A percentile compares a stretch with the other conserved stretches of the same genome.
phyloP scores from a whole-genome alignment of 2,888 invertebrate species.

The Philereme transversata region DNA sequence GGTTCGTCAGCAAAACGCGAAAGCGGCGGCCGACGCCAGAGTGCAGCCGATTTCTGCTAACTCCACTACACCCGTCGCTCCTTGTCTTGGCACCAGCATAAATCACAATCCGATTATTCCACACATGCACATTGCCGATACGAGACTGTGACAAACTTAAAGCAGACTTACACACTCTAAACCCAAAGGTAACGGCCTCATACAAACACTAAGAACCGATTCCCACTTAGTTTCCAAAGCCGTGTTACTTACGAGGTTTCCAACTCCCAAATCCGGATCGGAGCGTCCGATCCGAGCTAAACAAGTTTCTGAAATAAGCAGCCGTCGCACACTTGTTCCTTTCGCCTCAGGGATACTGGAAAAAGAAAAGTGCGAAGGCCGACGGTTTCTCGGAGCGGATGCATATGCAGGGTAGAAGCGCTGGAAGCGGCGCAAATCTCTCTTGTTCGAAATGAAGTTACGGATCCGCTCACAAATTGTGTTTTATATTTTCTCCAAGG shows the following conservation, averaged over 20 bases:
- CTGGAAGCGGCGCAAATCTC: slow-evolving; percentile 60
- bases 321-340: slow-evolving; percentile 68
- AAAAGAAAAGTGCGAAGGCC: slow-evolving; percentile 63
- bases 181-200: slow-evolving; percentile 25
- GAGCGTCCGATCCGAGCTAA: slow-evolving; percentile 69
- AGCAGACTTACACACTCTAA: slow-evolving; percentile 33
- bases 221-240: slow-evolving; percentile 46
- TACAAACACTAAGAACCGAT: slow-evolving; percentile 48
- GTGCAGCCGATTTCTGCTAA: slow-evolving; percentile 60
- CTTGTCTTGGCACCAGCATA: slow-evolving; percentile 60
- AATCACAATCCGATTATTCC: slow-evolving; percentile 37
- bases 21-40: slow-evolving; percentile 38
- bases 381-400: slow-evolving; percentile 53
- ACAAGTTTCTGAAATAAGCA: slow-evolving; percentile 77
- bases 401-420: slow-evolving; percentile 63
- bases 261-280: slow-evolving; percentile 66
- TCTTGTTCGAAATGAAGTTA: slow-evolving; percentile 76
- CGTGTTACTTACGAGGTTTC: slow-evolving; percentile 57
- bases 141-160: slow-evolving; percentile 17
- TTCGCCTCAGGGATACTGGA: slow-evolving; percentile 62
- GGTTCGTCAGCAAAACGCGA: slow-evolving; percentile 76
- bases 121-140: slow-evolving; percentile 25
- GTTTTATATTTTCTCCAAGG: slow-evolving; percentile 67
- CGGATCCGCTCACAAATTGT: slow-evolving; percentile 71
- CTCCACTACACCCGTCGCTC: slow-evolving; percentile 49